Percentiles rank a stretch among this genome's conserved stretches.
These are phyloP conservation scores for Polypterus bichir DNA, from an alignment of 2,113 vertebrate species.

Conservation along the genomic window DNA sequence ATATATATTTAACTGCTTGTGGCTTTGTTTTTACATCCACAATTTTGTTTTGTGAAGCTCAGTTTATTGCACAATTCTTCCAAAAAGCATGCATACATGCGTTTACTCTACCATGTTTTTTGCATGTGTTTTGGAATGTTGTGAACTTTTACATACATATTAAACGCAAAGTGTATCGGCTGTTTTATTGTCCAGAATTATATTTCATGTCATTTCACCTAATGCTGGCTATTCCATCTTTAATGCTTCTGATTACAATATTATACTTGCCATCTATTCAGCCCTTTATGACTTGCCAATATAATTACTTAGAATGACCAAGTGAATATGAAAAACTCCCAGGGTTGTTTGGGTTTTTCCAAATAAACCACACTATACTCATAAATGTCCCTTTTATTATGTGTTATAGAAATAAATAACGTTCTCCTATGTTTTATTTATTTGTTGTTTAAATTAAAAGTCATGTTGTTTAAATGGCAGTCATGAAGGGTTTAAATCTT, in stretches of 20 bases:
- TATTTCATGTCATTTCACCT: background rate
- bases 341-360: too few relatives aligned
- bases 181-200: background rate
- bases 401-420: too few relatives aligned
- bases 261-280: background rate
- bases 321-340: too few relatives aligned
- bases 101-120: constrained; percentile 26
- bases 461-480: too few relatives aligned
- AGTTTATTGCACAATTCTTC: constrained; percentile 11
- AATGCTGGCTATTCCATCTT: background rate
- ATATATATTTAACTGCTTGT: background rate
- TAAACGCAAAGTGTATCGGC: constrained; percentile 1
- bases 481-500: too few relatives aligned
- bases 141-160: constrained; percentile 5
- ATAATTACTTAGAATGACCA: background rate
- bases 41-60: background rate
- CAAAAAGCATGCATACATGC: constrained; percentile 28
- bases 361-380: too few relatives aligned
- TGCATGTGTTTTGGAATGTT: constrained; percentile 36
- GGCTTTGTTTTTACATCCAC: too few relatives aligned
- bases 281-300: background rate
- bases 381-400: too few relatives aligned
- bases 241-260: background rate
- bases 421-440: too few relatives aligned
- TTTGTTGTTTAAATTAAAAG: too few relatives aligned